phyloP scores from a whole-genome alignment of 2,797 vertebrate species.

The Bovichtus diacanthus region DNA sequence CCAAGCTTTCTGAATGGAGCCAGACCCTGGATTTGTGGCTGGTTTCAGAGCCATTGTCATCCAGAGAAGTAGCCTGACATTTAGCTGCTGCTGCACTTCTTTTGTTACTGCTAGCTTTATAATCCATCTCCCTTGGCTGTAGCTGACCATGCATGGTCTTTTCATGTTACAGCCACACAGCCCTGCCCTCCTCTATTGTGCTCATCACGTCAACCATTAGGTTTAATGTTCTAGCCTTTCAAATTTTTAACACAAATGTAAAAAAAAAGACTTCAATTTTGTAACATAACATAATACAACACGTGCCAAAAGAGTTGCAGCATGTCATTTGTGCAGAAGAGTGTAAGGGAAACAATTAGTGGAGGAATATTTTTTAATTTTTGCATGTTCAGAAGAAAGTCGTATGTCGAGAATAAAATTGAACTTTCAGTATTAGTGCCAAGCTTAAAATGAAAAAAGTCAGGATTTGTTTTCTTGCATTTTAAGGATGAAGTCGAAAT shows the following conservation, averaged over 20 bases:
- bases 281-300: not conserved
- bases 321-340: no score
- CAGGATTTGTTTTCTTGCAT: no score
- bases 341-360: no score
- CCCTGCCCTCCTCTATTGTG: slow-evolving; percentile 58
- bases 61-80: slow-evolving; percentile 75
- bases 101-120: slow-evolving; percentile 79
- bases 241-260: not conserved
- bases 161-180: slow-evolving; percentile 54
- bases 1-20: slow-evolving; percentile 49
- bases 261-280: slow-evolving; percentile 1
- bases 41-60: slow-evolving; percentile 75
- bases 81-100: slow-evolving; percentile 84
- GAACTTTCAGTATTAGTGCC: no score
- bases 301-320: not conserved
- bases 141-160: slow-evolving; percentile 79
- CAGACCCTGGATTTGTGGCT: slow-evolving; percentile 58
- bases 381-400: no score
- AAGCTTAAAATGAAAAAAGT: no score
- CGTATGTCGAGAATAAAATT: no score
- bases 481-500: no score
- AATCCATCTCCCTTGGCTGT: slow-evolving; percentile 59
- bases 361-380: no score
- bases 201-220: slow-evolving; percentile 19
- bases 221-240: slow-evolving; percentile 30